Conservation (phyloP, 2,797 vertebrate species). For the Chiloscyllium punctatum region DNA sequence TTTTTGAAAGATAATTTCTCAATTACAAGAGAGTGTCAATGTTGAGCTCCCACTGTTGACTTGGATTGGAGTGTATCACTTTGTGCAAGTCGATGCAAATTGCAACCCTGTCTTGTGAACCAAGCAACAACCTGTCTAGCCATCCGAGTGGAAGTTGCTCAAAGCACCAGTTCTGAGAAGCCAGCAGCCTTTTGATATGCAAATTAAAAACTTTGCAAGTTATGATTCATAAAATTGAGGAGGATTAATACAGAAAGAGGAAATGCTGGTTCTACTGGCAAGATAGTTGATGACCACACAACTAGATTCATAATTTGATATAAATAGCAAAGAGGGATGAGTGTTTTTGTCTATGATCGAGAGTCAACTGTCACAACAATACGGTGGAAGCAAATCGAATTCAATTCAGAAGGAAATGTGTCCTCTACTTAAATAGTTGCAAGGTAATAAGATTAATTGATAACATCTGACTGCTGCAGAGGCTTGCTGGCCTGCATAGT, state of each 20-base stretch:
- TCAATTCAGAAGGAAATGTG: not conserved
- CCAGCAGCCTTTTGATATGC: not conserved
- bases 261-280: not conserved
- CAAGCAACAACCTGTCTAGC: not conserved
- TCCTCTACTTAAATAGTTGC: not conserved
- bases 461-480: not conserved
- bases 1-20: too few species aligned
- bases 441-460: not conserved
- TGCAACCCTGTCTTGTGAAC: not conserved
- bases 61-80: not conserved
- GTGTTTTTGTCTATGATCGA: not conserved
- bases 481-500: not conserved
- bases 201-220: not conserved
- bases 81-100: not conserved
- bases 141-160: not conserved
- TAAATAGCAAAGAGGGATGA: not conserved
- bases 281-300: not conserved
- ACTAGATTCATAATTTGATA: not conserved
- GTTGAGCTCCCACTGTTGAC: not conserved
- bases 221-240: not conserved
- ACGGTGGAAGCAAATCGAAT: not conserved
- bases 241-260: not conserved
- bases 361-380: not conserved
- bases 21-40: too few species aligned
- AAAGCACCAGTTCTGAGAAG: too few species aligned